phyloP scores from a whole-genome alignment of 1,140 invertebrate genomes.

The Drosophila bocqueti region DNA sequence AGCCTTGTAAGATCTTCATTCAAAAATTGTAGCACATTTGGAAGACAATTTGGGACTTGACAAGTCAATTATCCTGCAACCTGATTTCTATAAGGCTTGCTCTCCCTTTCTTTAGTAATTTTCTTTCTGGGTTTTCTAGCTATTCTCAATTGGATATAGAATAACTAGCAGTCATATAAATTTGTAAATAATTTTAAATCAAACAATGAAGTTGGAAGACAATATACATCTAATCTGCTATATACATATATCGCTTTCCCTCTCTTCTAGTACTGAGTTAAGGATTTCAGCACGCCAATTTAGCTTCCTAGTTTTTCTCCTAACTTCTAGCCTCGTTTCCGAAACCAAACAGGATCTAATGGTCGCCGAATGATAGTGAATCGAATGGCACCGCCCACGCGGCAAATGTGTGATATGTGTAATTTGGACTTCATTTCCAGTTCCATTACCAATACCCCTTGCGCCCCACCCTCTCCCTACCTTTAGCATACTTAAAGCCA shows the following conservation, averaged over 20 bases:
- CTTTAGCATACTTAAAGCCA: conserved; percentile 9
- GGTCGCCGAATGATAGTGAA: conserved; percentile 8
- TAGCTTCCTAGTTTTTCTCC: no score
- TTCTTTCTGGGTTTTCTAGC: neutral
- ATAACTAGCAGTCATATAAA: no score
- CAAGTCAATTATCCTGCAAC: neutral
- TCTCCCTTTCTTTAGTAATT: neutral
- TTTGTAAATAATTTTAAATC: no score
- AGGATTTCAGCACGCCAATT: no score
- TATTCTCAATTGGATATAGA: neutral
- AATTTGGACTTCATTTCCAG: conserved; percentile 34
- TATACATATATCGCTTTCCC: no score
- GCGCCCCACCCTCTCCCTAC: neutral
- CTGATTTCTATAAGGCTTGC: neutral
- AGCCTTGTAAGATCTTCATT: neutral
- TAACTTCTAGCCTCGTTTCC: neutral
- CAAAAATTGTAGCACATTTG: neutral
- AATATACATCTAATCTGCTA: no score
- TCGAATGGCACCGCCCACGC: conserved; percentile 2
- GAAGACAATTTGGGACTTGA: neutral
- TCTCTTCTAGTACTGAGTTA: no score
- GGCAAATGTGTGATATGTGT: conserved; percentile 65
- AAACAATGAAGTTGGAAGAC: no score
- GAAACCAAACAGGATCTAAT: conserved; percentile 26
- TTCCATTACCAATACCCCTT: neutral